These are phyloP conservation scores for Rana temporaria DNA, from an alignment of 2,113 vertebrate species.

Conservation along the genomic window DNA sequence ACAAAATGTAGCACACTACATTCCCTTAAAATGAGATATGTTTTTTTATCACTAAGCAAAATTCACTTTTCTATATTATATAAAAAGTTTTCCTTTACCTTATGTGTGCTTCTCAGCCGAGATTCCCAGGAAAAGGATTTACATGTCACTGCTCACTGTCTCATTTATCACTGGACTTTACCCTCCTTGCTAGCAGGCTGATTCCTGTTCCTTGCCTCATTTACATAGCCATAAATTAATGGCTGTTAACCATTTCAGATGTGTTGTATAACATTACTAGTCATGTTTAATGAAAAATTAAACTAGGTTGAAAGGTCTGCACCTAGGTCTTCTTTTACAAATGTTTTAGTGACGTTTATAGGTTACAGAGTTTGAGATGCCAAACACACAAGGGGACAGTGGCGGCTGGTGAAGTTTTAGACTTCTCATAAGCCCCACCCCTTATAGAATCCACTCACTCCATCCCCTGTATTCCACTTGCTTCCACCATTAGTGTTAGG, in stretches of 20 bases:
- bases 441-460: too few relatives aligned
- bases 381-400: too few relatives aligned
- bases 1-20: not conserved
- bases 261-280: too few relatives aligned
- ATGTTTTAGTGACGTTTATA: too few relatives aligned
- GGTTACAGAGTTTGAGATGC: too few relatives aligned
- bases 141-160: constrained; percentile 32
- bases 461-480: too few relatives aligned
- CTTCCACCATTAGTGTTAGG: too few relatives aligned
- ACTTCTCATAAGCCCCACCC: too few relatives aligned
- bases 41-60: not conserved
- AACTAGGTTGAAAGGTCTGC: too few relatives aligned
- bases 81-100: constrained; percentile 7
- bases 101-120: constrained; percentile 11
- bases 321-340: too few relatives aligned
- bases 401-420: too few relatives aligned
- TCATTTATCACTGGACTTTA: constrained; percentile 82
- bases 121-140: constrained; percentile 66
- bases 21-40: not conserved
- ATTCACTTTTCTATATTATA: not conserved
- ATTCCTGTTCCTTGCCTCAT: constrained; percentile 62
- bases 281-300: too few relatives aligned
- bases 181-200: constrained; percentile 58
- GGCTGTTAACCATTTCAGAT: constrained; percentile 50
- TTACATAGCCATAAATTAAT: constrained; percentile 42